Base-by-base conservation (phyloP, 2,113 vertebrate genomes). In the Platanista minor region DNA sequence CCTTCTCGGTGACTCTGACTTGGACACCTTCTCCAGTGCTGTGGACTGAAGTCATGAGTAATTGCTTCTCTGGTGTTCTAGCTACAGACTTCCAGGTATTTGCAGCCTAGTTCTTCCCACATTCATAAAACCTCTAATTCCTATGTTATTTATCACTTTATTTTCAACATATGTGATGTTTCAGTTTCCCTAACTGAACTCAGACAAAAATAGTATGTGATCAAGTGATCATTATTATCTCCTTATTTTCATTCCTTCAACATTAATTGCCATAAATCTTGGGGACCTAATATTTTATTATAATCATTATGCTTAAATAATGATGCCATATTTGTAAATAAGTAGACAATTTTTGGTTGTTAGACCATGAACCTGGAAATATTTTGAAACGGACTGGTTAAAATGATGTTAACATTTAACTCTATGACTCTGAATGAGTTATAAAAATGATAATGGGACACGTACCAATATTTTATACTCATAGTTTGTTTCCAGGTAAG, bases 131-230 rank as follows among this genome's bases (percentile, higher is more conserved):
- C 43, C n/a, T 81, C 29, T 74, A 52, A 82, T 90, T 87, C 13
- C 13, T 75, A 18, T 72, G 6, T 21, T 72, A 49, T n/a, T 84
- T 59, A 72, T 8, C 57, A 69, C 66, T 85, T 67, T 39, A 74
- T 86, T 72, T 52, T 78, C 72, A 85, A 67, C 57, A 61, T 0
- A 29, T 43, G 25, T 20, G 27, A 43, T 8, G 2, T 6, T 41
- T 88, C 33, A 77, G 1, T 89, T 95, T 85, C 10, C 25, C 31
- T 93, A 89, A 95, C 67, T 88, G 72, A 95, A 91, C 15, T 54
- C 20, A 43, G 39, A 54, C 31, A 61, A 87, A 77, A 36, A 36
- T n/a, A 57, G 11, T 33, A 57, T 64, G 36, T 75, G 43, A 72
- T 82, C 31, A 91, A 23, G 4, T 61, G 54, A 59, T 71, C 17